phyloP scores from a whole-genome alignment of 1,140 invertebrate genomes.

The Psilanteris sp. region DNA sequence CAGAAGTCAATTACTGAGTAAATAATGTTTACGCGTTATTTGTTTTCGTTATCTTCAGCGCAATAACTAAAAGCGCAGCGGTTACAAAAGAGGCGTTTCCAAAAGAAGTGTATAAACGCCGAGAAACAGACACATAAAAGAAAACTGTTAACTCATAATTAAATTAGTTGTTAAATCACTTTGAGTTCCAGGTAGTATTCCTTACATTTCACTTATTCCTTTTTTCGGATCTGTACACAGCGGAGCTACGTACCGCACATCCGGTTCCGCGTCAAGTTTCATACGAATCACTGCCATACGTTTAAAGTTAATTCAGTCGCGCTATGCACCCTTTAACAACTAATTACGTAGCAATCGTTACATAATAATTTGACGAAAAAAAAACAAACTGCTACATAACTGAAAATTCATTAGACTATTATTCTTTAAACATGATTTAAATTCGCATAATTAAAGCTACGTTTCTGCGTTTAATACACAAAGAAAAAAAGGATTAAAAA shows the following conservation, averaged over 20 bases:
- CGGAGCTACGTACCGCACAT: slow-evolving; percentile 54
- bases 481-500: too few relatives aligned
- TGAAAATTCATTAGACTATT: too few relatives aligned
- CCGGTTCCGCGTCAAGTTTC: slow-evolving; percentile 56
- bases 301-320: slow-evolving; percentile 27
- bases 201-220: slow-evolving; percentile 46
- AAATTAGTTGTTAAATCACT: slow-evolving; percentile 58
- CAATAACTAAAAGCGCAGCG: slow-evolving; percentile 4
- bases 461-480: too few relatives aligned
- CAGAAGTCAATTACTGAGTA: too few relatives aligned
- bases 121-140: slow-evolving; percentile 57
- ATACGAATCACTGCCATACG: slow-evolving; percentile 32
- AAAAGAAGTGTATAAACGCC: slow-evolving; percentile 43
- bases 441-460: too few relatives aligned
- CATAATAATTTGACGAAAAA: neutral
- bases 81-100: slow-evolving; percentile 49
- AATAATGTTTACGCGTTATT: slow-evolving; percentile 48
- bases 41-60: slow-evolving; percentile 55
- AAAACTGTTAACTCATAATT: slow-evolving; percentile 63
- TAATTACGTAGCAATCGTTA: slow-evolving; percentile 22
- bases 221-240: slow-evolving; percentile 33
- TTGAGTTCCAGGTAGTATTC: slow-evolving; percentile 53
- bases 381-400: too few relatives aligned
- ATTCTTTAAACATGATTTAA: too few relatives aligned
- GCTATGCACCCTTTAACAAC: slow-evolving; percentile 27